A percentile compares a stretch with the other conserved stretches of the same genome.
Evolutionary conservation across 2,113 vertebrate species (phyloP).

Genomic region (Myxocyprinus asiaticus): DNA sequence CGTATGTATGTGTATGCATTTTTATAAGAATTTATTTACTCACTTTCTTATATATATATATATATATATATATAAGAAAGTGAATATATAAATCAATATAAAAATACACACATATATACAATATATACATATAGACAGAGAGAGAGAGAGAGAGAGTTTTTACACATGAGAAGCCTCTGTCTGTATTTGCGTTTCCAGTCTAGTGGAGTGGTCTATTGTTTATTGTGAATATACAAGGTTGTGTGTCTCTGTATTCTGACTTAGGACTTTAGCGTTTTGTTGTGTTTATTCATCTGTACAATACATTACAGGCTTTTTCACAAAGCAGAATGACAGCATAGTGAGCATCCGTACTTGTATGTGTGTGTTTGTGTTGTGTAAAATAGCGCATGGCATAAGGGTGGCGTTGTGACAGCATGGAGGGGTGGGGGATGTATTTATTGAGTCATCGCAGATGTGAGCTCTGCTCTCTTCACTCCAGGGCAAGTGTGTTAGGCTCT

Average conservation of each 20-base stretch:
- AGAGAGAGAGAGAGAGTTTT: no score
- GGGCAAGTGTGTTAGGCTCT: slow-evolving; percentile 38
- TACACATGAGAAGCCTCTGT: slow-evolving; percentile 8
- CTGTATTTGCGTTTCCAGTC: background rate
- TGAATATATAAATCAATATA: no score
- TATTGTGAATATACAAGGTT: slow-evolving; percentile 4
- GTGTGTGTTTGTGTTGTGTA: slow-evolving; percentile 38
- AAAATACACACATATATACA: no score
- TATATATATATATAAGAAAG: no score
- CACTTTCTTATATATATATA: no score
- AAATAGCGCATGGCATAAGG: slow-evolving; percentile 3
- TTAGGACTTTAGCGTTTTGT: background rate
- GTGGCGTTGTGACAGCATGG: slow-evolving; percentile 20
- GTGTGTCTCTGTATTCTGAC: background rate
- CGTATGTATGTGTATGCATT: background rate
- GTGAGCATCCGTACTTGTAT: slow-evolving; percentile 7
- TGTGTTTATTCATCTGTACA: background rate
- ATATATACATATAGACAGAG: no score
- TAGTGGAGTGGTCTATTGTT: slow-evolving; percentile 22
- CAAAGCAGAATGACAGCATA: background rate
- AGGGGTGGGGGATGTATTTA: slow-evolving; percentile 11
- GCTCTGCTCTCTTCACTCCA: slow-evolving; percentile 33
- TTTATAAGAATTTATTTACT: no score
- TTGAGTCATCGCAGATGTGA: slow-evolving; percentile 55
- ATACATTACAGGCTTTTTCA: background rate